phyloP scores from a whole-genome alignment of 2,888 invertebrate genomes.

The Erynnis tages region DNA sequence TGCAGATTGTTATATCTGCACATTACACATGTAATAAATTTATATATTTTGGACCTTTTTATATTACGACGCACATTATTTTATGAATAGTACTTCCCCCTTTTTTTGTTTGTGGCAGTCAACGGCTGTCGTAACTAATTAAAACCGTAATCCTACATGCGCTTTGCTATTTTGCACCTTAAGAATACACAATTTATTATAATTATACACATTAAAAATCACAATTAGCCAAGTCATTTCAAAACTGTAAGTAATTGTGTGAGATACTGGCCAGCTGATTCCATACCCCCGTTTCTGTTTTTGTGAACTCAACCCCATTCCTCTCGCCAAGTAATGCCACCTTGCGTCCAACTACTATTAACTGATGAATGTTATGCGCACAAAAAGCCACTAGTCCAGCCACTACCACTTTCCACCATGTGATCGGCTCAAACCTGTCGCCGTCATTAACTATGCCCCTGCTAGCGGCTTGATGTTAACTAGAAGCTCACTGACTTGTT shows the following conservation, averaged over 20 bases:
- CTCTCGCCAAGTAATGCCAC: neutral
- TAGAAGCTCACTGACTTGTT: constrained; percentile 1
- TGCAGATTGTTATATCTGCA: no score
- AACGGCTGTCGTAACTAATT: no score
- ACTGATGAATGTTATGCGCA: constrained; percentile 11
- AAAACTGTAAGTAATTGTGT: neutral
- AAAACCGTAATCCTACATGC: no score
- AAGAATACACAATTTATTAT: no score
- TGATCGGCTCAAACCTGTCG: constrained; percentile 54
- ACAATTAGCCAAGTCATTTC: neutral
- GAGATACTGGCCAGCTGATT: constrained; percentile 4
- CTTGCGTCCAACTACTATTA: constrained; percentile 11
- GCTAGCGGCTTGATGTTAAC: neutral
- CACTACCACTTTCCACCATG: constrained; percentile 60
- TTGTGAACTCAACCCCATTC: constrained; percentile 16
- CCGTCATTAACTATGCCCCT: constrained; percentile 1
- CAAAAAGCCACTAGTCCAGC: constrained; percentile 7
- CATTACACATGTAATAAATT: no score
- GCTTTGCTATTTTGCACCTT: no score
- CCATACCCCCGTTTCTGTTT: constrained; percentile 6
- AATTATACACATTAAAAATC: no score
- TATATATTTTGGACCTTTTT: no score
- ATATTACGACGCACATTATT: no score
- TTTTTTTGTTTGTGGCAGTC: no score
- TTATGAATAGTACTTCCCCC: no score